A percentile compares a stretch with the other conserved stretches of the same genome.
Conservation (phyloP, 2,797 vertebrate genomes). For the Vultur gryphus region DNA sequence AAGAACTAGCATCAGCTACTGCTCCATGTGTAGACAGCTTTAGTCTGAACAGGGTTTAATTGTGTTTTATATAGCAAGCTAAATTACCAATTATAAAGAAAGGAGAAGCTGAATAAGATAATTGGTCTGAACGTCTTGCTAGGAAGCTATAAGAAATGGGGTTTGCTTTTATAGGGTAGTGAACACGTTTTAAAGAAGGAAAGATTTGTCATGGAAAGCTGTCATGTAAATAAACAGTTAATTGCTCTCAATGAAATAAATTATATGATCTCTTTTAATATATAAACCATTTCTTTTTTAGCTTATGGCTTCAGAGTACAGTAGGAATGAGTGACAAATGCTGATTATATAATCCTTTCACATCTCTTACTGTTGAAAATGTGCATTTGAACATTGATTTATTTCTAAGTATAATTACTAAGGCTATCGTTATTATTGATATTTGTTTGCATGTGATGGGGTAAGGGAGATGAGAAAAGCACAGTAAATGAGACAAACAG, state of each 20-base stretch:
- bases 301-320: not conserved
- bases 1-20: slow-evolving; percentile 4
- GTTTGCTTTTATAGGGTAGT: slow-evolving; percentile 4
- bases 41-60: slow-evolving; percentile 5
- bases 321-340: not conserved
- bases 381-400: not conserved
- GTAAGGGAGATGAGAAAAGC: not conserved
- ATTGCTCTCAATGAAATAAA: not conserved
- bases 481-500: not conserved
- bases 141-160: not conserved
- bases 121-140: slow-evolving; percentile 29
- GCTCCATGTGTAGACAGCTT: not conserved
- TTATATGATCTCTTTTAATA: not conserved
- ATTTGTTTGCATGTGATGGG: not conserved
- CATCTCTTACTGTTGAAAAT: not conserved
- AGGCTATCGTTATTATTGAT: not conserved
- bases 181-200: not conserved
- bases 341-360: not conserved
- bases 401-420: not conserved
- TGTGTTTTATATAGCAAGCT: slow-evolving; percentile 6
- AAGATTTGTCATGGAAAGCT: not conserved
- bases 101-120: not conserved
- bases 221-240: not conserved
- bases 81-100: slow-evolving; percentile 28
- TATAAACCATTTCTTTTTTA: not conserved